These are phyloP conservation scores for Drosophila melanogaster DNA, from an alignment of 1,140 invertebrate species.

Conservation along the genomic window DNA sequence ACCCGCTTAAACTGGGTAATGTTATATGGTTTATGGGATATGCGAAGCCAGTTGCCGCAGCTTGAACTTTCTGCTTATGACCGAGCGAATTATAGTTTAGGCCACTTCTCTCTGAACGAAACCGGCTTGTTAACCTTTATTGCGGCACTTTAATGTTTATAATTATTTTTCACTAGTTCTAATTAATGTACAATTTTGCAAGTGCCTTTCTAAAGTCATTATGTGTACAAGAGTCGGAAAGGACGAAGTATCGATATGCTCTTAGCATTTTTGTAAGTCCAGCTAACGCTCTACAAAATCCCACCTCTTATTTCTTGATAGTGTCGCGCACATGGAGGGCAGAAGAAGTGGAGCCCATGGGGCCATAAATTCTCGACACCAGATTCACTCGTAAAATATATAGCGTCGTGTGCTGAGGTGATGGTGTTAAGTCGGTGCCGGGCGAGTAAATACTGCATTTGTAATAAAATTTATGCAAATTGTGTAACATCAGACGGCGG, in stretches of 20 bases:
- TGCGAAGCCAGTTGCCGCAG: slow-evolving; percentile 1
- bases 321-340: slow-evolving; percentile 15
- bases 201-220: slow-evolving; percentile 27
- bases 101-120: slow-evolving; percentile 5
- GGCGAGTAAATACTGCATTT: slow-evolving; percentile 47
- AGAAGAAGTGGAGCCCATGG: slow-evolving; percentile 1
- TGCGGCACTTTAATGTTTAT: slow-evolving; percentile 39
- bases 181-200: background rate
- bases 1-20: slow-evolving; percentile 39
- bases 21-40: slow-evolving; percentile 1
- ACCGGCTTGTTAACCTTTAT: slow-evolving; percentile 18
- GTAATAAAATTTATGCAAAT: slow-evolving; percentile 61
- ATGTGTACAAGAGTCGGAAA: background rate
- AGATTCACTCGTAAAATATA: slow-evolving; percentile 37
- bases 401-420: slow-evolving; percentile 30
- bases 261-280: background rate
- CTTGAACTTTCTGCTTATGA: slow-evolving; percentile 44
- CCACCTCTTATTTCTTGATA: slow-evolving; percentile 24
- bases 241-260: background rate
- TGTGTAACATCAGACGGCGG: slow-evolving; percentile 38
- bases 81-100: slow-evolving; percentile 36
- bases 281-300: background rate
- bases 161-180: slow-evolving; percentile 37
- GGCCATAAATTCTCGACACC: slow-evolving; percentile 34
- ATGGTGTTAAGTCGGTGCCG: slow-evolving; percentile 39